phyloP scores from a whole-genome alignment of 2,888 invertebrate species.

The Dendrolimus houi region DNA sequence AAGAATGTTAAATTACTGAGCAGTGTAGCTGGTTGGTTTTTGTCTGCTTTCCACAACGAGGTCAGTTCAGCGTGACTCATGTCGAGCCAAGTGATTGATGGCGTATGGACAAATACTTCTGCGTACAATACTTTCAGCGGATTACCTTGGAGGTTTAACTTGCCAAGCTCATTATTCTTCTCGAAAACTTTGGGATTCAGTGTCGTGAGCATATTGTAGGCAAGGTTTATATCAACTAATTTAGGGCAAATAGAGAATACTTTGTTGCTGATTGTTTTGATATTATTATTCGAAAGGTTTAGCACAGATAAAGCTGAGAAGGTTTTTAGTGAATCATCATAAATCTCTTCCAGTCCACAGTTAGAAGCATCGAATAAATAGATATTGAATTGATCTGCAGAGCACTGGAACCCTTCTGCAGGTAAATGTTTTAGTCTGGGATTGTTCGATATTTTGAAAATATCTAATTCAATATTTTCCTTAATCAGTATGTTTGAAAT shows the following conservation, averaged over 20 bases:
- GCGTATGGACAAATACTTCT: constrained; percentile 79
- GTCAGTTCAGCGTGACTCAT: constrained; percentile 81
- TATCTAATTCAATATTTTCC: constrained; percentile 81
- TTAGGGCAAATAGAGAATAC: constrained; percentile 74
- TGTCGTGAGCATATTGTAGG: constrained; percentile 80
- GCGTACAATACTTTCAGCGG: constrained; percentile 80
- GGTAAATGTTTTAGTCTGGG: constrained; percentile 81
- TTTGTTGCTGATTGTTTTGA: constrained; percentile 70
- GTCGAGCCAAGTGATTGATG: constrained; percentile 80
- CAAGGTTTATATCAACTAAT: constrained; percentile 82
- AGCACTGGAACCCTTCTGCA: constrained; percentile 78
- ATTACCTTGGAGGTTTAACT: constrained; percentile 83
- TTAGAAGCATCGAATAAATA: constrained; percentile 84
- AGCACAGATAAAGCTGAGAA: constrained; percentile 83
- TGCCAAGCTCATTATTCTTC: constrained; percentile 79
- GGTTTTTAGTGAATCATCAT: constrained; percentile 80
- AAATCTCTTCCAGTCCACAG: constrained; percentile 80
- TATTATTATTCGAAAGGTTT: constrained; percentile 81
- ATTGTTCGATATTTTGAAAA: constrained; percentile 83
- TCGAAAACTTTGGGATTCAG: constrained; percentile 80
- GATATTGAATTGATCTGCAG: constrained; percentile 77
- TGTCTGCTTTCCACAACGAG: constrained; percentile 79
- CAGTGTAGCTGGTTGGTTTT: constrained; percentile 54
- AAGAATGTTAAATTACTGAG: constrained; percentile 74
- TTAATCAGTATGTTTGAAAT: constrained; percentile 82